Conservation (phyloP, 2,797 vertebrate species). For the Alauda arvensis region DNA sequence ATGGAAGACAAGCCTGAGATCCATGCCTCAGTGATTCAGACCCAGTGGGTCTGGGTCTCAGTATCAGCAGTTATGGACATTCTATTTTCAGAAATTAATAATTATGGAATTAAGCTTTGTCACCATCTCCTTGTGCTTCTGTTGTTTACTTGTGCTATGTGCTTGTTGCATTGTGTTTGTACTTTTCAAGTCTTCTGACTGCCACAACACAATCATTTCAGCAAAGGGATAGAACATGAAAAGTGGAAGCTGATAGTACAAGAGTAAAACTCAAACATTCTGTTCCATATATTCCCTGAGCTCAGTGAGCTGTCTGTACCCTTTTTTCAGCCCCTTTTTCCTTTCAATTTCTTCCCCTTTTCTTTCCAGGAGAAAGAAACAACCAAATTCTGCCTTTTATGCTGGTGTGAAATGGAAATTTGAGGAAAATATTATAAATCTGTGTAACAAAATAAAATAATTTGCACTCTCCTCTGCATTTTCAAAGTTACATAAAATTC, state of each 20-base stretch:
- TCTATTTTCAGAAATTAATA: neutral
- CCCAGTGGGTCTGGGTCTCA: neutral
- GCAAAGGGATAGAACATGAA: neutral
- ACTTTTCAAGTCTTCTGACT: neutral
- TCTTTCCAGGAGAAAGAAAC: neutral
- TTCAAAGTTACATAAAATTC: conserved; percentile 5
- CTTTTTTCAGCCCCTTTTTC: neutral
- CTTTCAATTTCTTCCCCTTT: neutral
- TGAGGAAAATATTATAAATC: neutral
- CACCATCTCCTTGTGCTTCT: neutral
- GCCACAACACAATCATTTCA: neutral
- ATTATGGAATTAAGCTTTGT: neutral
- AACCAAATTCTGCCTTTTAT: neutral
- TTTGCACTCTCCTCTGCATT: neutral
- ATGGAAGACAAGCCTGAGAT: neutral
- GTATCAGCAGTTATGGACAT: neutral
- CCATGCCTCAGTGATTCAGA: neutral
- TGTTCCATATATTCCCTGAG: neutral
- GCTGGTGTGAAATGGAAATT: neutral
- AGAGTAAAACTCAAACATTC: neutral
- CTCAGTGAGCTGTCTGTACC: neutral
- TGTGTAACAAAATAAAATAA: neutral
- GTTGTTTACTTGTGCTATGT: neutral
- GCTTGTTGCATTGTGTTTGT: neutral
- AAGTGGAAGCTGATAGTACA: neutral